Evolutionary conservation across 2,888 invertebrate genomes (phyloP).

Genomic region (Drosophila sordidula): DNA sequence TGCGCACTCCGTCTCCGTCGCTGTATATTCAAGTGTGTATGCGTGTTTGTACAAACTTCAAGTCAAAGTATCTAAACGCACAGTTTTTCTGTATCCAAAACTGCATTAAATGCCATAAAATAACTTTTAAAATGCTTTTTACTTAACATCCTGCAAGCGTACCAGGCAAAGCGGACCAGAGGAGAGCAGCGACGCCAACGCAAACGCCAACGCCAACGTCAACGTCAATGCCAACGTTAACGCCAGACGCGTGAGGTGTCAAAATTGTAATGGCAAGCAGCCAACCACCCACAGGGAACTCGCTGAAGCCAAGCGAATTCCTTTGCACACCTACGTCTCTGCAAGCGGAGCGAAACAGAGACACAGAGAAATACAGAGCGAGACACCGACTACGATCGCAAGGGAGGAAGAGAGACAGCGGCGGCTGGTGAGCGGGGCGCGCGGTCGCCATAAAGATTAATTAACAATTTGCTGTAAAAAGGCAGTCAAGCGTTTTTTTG

Average conservation of each 20-base stretch:
- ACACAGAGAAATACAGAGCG: conserved; percentile 9
- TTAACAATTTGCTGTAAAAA: conserved; percentile 79
- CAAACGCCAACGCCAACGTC: conserved; percentile 4
- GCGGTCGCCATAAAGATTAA: conserved; percentile 75
- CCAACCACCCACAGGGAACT: conserved; percentile 11
- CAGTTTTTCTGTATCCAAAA: conserved; percentile 79
- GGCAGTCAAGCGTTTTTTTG: conserved; percentile 39
- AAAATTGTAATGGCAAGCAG: conserved; percentile 59
- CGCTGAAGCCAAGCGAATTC: conserved; percentile 24
- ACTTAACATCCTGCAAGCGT: conserved; percentile 71
- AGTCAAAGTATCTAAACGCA: conserved; percentile 81
- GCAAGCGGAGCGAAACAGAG: conserved; percentile 15
- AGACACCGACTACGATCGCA: not conserved
- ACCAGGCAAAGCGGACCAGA: conserved; percentile 17
- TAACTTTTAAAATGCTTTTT: conserved; percentile 83
- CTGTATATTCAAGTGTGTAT: conserved; percentile 13
- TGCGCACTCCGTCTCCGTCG: not conserved
- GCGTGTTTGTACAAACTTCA: conserved; percentile 61
- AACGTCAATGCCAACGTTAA: conserved; percentile 18
- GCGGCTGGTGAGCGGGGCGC: conserved; percentile 1
- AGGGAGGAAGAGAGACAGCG: conserved; percentile 20
- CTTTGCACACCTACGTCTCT: conserved; percentile 48
- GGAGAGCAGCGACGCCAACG: conserved; percentile 18
- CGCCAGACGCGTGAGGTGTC: conserved; percentile 56
- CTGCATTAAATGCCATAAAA: conserved; percentile 83